These are phyloP conservation scores for Burhinus oedicnemus DNA, from an alignment of 2,113 vertebrate genomes.

Conservation along the genomic window DNA sequence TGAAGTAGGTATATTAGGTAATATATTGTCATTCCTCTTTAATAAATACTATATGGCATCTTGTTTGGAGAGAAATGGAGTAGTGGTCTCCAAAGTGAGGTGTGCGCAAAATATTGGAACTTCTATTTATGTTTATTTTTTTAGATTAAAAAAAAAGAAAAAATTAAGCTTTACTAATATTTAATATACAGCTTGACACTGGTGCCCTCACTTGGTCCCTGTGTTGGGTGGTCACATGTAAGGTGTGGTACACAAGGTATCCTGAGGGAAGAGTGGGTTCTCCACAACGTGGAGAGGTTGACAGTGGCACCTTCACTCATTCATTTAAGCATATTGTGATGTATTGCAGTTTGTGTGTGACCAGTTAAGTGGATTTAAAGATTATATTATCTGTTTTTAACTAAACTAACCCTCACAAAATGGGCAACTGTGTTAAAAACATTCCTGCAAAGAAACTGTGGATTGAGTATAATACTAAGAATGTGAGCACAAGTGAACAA, in stretches of 20 bases:
- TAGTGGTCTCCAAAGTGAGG: background rate
- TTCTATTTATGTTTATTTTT: background rate
- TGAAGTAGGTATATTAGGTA: background rate
- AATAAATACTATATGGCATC: background rate
- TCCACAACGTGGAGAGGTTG: background rate
- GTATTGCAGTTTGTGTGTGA: background rate
- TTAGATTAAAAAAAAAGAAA: background rate
- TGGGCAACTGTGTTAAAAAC: background rate
- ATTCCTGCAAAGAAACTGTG: background rate
- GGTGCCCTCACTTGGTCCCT: background rate
- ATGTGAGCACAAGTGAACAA: background rate
- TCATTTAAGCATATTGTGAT: background rate
- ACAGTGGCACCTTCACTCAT: rapidly evolving
- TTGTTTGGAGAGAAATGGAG: background rate
- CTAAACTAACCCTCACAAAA: background rate
- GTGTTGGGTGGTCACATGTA: background rate
- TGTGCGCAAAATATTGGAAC: background rate
- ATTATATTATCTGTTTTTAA: background rate
- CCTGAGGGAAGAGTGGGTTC: background rate
- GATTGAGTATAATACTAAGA: background rate
- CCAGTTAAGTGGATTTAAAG: background rate
- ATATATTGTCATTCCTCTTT: background rate
- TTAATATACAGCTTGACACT: background rate
- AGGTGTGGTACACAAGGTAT: background rate
- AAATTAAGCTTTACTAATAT: background rate